These are phyloP conservation scores for Amphipyra berbera DNA, from an alignment of 2,888 invertebrate genomes.

Conservation along the genomic window DNA sequence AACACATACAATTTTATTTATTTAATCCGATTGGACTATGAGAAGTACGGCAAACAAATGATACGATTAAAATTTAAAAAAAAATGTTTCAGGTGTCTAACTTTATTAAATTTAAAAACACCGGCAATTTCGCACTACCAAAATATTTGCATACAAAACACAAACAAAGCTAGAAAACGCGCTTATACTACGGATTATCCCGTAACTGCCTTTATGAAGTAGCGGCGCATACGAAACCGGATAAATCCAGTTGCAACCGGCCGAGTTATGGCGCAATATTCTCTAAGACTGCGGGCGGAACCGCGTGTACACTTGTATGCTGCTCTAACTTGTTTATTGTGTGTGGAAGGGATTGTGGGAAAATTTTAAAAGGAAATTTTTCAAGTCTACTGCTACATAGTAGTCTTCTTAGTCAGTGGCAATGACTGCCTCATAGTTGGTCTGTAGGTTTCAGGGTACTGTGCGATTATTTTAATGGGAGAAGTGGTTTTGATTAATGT, in stretches of 20 bases:
- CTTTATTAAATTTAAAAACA: slow-evolving; percentile 17
- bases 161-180: slow-evolving; percentile 39
- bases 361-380: slow-evolving; percentile 37
- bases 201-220: slow-evolving; percentile 65
- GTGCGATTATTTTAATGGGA: too few species aligned
- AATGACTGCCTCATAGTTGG: too few species aligned
- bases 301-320: slow-evolving; percentile 37
- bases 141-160: slow-evolving; percentile 49
- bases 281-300: slow-evolving; percentile 42
- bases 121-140: slow-evolving; percentile 28
- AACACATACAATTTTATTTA: too few species aligned
- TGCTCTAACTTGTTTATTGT: slow-evolving; percentile 42
- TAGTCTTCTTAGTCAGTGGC: too few species aligned
- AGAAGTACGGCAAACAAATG: neutral
- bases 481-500: too few species aligned
- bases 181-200: slow-evolving; percentile 55
- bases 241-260: slow-evolving; percentile 53
- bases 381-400: slow-evolving; percentile 24
- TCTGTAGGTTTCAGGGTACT: too few species aligned
- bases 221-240: slow-evolving; percentile 51
- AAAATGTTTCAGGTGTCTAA: neutral
- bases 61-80: neutral
- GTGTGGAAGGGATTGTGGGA: slow-evolving; percentile 42
- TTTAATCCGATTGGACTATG: neutral
- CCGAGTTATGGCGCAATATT: slow-evolving; percentile 60